Evolutionary conservation across 2,113 vertebrate genomes (phyloP).

Genomic region (Eptatretus burgeri): DNA sequence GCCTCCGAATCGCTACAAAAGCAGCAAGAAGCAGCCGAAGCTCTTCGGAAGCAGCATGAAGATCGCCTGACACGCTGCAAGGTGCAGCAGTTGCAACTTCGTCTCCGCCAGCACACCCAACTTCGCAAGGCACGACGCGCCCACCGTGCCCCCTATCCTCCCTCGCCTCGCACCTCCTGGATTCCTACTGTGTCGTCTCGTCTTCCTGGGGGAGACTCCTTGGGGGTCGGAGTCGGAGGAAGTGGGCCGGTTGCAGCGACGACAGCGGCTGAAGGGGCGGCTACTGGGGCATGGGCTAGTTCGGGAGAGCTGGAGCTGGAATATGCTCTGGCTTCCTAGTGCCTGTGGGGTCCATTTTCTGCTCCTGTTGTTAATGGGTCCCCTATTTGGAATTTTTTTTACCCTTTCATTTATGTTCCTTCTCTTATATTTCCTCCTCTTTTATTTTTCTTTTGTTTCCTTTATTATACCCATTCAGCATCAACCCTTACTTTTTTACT

Average conservation of each 20-base stretch:
- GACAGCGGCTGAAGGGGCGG: conserved; percentile 75
- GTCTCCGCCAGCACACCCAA: conserved; percentile 78
- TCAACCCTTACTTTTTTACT: too few species aligned
- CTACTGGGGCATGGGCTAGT: conserved; percentile 82
- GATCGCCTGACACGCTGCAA: conserved; percentile 85
- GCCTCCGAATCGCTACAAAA: too few species aligned
- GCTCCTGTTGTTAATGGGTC: too few species aligned
- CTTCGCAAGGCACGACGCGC: conserved; percentile 67
- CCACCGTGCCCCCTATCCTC: conserved; percentile 50
- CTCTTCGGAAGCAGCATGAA: conserved; percentile 65
- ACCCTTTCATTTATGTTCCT: too few species aligned
- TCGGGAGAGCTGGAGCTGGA: conserved; percentile 81
- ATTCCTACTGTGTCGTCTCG: background rate
- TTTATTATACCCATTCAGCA: too few species aligned
- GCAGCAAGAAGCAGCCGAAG: conserved; percentile 28
- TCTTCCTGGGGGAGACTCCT: conserved; percentile 50
- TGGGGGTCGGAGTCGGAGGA: conserved; percentile 17
- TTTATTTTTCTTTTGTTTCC: too few species aligned
- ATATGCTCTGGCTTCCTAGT: conserved; percentile 48
- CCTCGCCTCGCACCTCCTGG: conserved; percentile 41
- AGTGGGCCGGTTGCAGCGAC: conserved; percentile 28
- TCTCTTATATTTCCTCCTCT: too few species aligned
- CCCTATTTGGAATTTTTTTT: too few species aligned
- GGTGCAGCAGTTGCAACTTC: conserved; percentile 66
- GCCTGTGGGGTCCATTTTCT: too few species aligned